A percentile compares a stretch with the other conserved stretches of the same genome.
These are phyloP conservation scores for Hemicordylus capensis DNA, from an alignment of 2,113 vertebrate genomes.

Conservation along the genomic window DNA sequence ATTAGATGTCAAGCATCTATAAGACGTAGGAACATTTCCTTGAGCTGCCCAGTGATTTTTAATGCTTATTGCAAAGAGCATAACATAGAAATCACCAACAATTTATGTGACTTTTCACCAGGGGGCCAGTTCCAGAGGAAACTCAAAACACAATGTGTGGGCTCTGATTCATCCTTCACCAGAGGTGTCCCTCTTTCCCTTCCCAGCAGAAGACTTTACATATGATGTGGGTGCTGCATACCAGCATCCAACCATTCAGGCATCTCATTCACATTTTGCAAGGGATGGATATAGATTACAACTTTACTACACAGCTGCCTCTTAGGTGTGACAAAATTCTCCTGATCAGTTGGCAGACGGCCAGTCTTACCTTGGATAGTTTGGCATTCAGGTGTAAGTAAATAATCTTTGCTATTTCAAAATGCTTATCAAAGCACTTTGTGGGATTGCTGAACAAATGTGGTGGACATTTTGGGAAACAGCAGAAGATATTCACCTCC, in stretches of 20 bases:
- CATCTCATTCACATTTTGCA: not conserved
- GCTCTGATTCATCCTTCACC: not conserved
- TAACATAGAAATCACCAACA: not conserved
- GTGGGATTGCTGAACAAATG: too few relatives aligned
- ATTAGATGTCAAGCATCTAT: constrained; percentile 41
- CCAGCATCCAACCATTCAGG: not conserved
- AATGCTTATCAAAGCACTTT: too few relatives aligned
- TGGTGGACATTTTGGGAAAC: too few relatives aligned
- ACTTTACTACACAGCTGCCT: not conserved
- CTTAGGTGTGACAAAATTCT: not conserved
- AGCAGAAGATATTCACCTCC: too few relatives aligned
- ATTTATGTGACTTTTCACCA: not conserved
- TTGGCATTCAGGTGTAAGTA: too few relatives aligned
- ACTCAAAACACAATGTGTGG: not conserved
- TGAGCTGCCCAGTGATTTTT: not conserved
- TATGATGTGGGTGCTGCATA: not conserved
- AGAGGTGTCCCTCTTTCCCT: too few relatives aligned
- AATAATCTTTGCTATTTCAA: too few relatives aligned
- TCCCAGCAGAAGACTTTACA: too few relatives aligned
- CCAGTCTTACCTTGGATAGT: too few relatives aligned
- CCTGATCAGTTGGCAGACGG: not conserved
- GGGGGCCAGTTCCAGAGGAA: not conserved
- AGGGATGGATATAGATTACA: not conserved
- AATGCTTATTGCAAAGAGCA: not conserved
- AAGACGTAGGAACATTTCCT: constrained; percentile 31